These are phyloP conservation scores for Cotesia typhae DNA, from an alignment of 1,140 invertebrate species.

Conservation along the genomic window DNA sequence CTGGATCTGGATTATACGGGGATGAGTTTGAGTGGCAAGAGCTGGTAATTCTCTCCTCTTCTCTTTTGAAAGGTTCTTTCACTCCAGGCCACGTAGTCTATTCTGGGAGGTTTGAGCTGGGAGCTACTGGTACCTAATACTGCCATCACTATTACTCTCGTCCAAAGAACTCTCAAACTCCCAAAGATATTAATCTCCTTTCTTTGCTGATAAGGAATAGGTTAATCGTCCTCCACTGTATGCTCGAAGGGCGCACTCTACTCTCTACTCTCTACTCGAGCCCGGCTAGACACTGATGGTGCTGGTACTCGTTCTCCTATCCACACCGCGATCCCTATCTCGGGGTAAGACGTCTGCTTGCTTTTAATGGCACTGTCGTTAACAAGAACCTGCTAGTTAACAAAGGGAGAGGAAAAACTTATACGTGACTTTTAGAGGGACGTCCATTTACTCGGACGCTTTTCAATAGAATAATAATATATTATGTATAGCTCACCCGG, in stretches of 20 bases:
- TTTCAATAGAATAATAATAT: conserved; percentile 14
- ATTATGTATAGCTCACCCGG: not conserved
- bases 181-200: conserved; percentile 35
- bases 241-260: conserved; percentile 18
- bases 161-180: conserved; percentile 33
- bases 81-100: not conserved
- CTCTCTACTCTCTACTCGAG: not conserved
- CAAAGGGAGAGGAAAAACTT: conserved; percentile 26
- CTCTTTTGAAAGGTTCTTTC: conserved; percentile 2
- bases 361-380: conserved; percentile 35
- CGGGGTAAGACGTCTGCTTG: conserved; percentile 24
- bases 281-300: not conserved
- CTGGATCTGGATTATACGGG: conserved; percentile 46
- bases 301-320: not conserved
- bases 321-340: not conserved
- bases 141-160: conserved; percentile 20
- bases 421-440: conserved; percentile 11
- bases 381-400: conserved; percentile 16
- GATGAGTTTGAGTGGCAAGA: conserved; percentile 38
- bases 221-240: conserved; percentile 32
- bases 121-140: no score
- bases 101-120: not conserved
- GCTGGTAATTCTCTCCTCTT: conserved; percentile 29
- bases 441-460: not conserved
- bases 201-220: conserved; percentile 34